Base-by-base conservation (phyloP, 2,888 invertebrate species). In the Camponotus fellah region DNA sequence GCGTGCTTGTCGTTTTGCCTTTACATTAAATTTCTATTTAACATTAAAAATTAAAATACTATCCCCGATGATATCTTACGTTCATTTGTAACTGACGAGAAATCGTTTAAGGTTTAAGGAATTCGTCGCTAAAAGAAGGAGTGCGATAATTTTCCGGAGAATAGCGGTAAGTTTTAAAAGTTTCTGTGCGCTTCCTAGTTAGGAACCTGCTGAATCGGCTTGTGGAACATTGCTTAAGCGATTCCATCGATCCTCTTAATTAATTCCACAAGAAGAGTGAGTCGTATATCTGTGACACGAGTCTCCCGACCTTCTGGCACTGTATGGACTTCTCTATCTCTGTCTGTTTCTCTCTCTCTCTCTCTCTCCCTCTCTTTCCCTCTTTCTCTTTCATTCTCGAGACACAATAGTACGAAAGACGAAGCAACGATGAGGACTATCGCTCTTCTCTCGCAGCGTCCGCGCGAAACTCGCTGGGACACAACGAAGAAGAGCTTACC, bases 401-500 rank as follows among this genome's bases (percentile, higher is more conserved):
- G 53, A 83, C 69, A 74, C 84, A 83, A 89, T 81, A 32, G 65
- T 21, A 32, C n/a, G 60, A 43, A 53, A 43, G 75, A 56, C 40
- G 40, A 56, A 74, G 65, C 12, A 74, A 26, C 66, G 43, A 68
- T 53, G 71, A 37, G 43, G 72, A 79, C 68, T 84, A 88, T 88
- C 88, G 83, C 56, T 71, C 82, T 81, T 81, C 83, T 77, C 58
- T 72, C 77, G 75, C 53, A 56, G 65, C 77, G 64, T 86, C 32
- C 81, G 86, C 84, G 80, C 86, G 80, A 79, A 43, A 58, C 77
- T 84, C 82, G 72, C 40, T 82, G 82, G n/a, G n/a, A 43, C 72
- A 66, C 77, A 71, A 65, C 81, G 85, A 65, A 81, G 68, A 82
- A 80, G 82, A 86, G 87, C 84, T 88, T 88, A 85, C 85, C 76